Conservation (phyloP, 2,888 invertebrate genomes). For the Antheraea yamamai region DNA sequence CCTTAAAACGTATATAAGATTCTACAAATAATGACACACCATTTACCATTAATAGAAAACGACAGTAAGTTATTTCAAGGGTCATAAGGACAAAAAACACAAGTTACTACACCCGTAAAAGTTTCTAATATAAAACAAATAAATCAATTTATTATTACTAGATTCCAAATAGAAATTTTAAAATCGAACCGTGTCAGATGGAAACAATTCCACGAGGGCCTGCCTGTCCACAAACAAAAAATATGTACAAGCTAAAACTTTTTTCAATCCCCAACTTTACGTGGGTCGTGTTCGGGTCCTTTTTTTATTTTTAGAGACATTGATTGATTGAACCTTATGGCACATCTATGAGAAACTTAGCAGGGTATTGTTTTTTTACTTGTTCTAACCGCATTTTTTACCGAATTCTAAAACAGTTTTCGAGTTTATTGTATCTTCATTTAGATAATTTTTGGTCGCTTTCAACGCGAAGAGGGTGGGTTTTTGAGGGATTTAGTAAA, state of each 20-base stretch:
- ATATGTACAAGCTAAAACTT: conserved; percentile 33
- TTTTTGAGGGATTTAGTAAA: conserved; percentile 10
- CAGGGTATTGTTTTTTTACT: conserved; percentile 66
- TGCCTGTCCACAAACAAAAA: conserved; percentile 15
- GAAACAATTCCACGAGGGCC: conserved; percentile 62
- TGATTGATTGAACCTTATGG: conserved; percentile 80
- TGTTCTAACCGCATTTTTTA: conserved; percentile 51
- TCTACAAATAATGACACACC: background rate
- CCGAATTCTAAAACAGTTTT: conserved; percentile 47
- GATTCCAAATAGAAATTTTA: conserved; percentile 25
- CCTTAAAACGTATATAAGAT: background rate
- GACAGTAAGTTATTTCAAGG: background rate
- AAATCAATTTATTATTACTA: conserved; percentile 12
- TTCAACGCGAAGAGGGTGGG: conserved; percentile 12
- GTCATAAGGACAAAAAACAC: background rate
- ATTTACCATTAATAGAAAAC: background rate
- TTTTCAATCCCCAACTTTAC: conserved; percentile 72
- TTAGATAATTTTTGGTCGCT: conserved; percentile 51
- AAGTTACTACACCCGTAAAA: background rate
- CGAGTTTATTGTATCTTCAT: conserved; percentile 76
- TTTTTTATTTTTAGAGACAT: conserved; percentile 77
- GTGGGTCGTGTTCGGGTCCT: conserved; percentile 74
- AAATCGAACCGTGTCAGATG: conserved; percentile 53
- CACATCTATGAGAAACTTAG: conserved; percentile 72
- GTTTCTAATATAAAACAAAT: conserved; percentile 9